A percentile compares a stretch with the other conserved stretches of the same genome.
Evolutionary conservation across 2,113 vertebrate species (phyloP).

Genomic region (Mellivora capensis): DNA sequence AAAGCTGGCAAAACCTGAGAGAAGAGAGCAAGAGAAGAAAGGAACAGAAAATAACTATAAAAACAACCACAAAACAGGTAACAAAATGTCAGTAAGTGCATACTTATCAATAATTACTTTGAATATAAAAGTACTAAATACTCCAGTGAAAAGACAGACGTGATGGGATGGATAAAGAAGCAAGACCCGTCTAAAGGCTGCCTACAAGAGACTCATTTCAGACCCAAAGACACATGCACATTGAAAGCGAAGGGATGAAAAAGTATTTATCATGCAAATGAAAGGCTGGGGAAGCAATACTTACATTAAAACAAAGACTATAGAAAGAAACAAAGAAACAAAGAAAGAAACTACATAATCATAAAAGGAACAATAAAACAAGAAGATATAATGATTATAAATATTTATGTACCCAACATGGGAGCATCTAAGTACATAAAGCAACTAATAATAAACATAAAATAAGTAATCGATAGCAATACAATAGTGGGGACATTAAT

Average conservation of each 20-base stretch:
- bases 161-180: not conserved
- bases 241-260: not conserved
- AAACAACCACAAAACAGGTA: not conserved
- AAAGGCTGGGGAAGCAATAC: not conserved
- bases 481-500: no score
- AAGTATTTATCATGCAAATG: not conserved
- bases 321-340: no score
- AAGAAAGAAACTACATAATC: no score
- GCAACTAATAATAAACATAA: no score
- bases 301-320: not conserved
- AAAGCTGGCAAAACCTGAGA: not conserved
- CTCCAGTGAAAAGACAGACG: not conserved
- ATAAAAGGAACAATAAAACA: no score
- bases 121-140: not conserved
- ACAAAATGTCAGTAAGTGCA: not conserved
- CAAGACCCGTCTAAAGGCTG: not conserved
- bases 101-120: not conserved
- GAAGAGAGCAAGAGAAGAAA: not conserved
- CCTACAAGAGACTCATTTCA: not conserved
- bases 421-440: no score
- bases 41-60: not conserved
- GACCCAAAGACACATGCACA: not conserved
- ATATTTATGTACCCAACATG: no score
- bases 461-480: no score
- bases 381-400: no score